Evolutionary conservation across 1,140 invertebrate genomes (phyloP), one percentile per base, ranked within the genome.

Genomic region (Brachionus angularis): DNA sequence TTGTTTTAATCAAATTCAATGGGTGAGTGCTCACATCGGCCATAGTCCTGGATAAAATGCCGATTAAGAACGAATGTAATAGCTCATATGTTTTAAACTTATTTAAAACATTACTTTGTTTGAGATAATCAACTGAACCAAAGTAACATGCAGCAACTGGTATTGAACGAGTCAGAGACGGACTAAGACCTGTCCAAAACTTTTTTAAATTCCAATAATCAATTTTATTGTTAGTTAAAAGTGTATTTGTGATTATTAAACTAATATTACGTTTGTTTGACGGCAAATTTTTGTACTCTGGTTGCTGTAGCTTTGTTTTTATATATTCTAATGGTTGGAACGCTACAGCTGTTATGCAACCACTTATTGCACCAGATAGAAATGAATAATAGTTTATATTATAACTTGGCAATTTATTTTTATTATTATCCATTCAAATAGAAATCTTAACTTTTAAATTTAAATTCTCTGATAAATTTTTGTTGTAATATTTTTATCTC

Each of bases 281-380:
- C 0, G 23, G 42, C 1, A 23, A 50, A 50, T 50, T 46, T 10
- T 42, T 10, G 16, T 42, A 42, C 10, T 10, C 31, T 18, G 62
- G 62, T 27, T 67, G 62, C 14, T 67, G 62, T 34, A 67, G 62
- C 16, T 67, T 46, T 21, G 62, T 67, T 67, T 67, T 67, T 16
- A 67, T 50, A 47, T 33, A 67, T 25, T 67, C 62, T 10, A 67
- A 23, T 25, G 62, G 62, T 34, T 67, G 62, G 27, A 67, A 36
- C 5, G 29, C 42, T 1, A 67, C 1, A 27, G 62, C 42, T 12
- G 62, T 47, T 34, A 67, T 12, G 14, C 21, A 33, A 3, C 62
- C 62, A 50, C 62, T 67, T 21, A 67, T 67, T 3, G 47, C 47
- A 8, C 62, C 62, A 0, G 62, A 46, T 36, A 67, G n/a, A n/a